Percentiles rank a stretch among this genome's conserved stretches.
These are phyloP conservation scores for Micromesistius poutassou DNA, from an alignment of 2,797 vertebrate genomes.

Conservation along the genomic window DNA sequence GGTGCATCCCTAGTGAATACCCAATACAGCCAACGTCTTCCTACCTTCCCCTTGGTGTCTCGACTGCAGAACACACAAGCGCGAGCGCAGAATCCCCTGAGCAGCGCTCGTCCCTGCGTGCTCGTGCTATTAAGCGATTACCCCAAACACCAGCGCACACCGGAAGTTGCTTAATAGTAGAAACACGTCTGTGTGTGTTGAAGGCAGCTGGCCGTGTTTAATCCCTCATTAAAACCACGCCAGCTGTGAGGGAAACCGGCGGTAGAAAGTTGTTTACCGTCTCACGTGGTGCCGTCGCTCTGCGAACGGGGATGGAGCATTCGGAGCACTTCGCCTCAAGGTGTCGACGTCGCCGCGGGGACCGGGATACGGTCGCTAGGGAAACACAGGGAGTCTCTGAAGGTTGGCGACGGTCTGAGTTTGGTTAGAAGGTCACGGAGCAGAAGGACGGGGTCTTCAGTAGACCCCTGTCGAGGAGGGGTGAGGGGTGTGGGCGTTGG, in stretches of 20 bases:
- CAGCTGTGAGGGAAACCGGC: slow-evolving; percentile 49
- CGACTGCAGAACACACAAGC: not conserved
- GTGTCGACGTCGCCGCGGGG: not conserved
- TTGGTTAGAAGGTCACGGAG: not conserved
- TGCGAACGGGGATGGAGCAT: not conserved
- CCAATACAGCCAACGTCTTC: too few species aligned
- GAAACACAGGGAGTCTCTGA: not conserved
- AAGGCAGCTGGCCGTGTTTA: not conserved
- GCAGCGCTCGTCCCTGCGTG: not conserved
- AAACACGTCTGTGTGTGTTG: not conserved
- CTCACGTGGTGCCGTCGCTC: not conserved
- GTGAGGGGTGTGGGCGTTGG: too few species aligned
- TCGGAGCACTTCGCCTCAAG: not conserved
- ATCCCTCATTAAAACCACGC: slow-evolving; percentile 35
- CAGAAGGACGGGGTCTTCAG: not conserved
- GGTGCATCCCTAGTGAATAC: too few species aligned
- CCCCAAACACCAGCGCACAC: not conserved
- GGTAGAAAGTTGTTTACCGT: slow-evolving; percentile 10
- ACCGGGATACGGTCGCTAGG: not conserved
- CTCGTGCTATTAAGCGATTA: not conserved
- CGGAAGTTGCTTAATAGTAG: not conserved
- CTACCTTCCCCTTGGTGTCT: not conserved
- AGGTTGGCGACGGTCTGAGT: too few species aligned
- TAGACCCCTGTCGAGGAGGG: not conserved
- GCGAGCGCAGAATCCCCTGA: too few species aligned